Percentiles rank a stretch among this genome's conserved stretches.
Evolutionary conservation across 1,140 invertebrate genomes (phyloP).

Genomic region (Drosophila ficusphila): DNA sequence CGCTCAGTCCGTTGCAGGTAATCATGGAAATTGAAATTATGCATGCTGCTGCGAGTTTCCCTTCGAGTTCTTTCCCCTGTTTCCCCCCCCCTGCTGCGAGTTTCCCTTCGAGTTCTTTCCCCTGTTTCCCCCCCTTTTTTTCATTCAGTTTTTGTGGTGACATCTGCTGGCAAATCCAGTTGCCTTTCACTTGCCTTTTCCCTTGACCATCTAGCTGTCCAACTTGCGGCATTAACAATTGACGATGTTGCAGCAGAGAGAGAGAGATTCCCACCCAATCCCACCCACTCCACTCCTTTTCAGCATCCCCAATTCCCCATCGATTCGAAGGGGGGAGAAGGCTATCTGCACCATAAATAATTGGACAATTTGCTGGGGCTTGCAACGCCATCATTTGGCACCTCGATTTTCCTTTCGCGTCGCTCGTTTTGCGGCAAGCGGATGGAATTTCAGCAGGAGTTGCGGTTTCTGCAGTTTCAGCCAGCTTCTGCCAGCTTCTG

Average conservation of each 20-base stretch:
- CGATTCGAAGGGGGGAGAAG: neutral
- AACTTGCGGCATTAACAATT: slow-evolving; percentile 38
- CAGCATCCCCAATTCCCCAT: neutral
- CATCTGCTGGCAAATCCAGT: no score
- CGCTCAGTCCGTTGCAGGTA: slow-evolving; percentile 91
- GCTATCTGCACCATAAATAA: slow-evolving; percentile 49
- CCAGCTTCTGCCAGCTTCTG: no score
- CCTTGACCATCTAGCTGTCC: no score
- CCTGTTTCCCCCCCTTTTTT: no score
- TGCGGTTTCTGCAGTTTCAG: no score
- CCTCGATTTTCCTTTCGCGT: slow-evolving; percentile 10
- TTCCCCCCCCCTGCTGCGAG: no score
- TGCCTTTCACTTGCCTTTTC: no score
- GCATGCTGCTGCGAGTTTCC: neutral
- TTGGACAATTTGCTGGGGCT: slow-evolving; percentile 38
- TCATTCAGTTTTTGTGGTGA: no score
- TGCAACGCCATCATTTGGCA: slow-evolving; percentile 46
- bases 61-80: no score
- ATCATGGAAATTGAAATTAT: slow-evolving; percentile 62
- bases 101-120: no score
- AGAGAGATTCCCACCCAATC: neutral
- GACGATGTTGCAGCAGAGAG: slow-evolving; percentile 16
- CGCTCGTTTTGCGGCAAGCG: neutral
- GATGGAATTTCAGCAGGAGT: neutral
- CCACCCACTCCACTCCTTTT: no score